Evolutionary conservation across 37 sponge, comb jelly and placozoan species (phyloP), one percentile per base, ranked within the genome.

Genomic region (Ianthella basta): DNA sequence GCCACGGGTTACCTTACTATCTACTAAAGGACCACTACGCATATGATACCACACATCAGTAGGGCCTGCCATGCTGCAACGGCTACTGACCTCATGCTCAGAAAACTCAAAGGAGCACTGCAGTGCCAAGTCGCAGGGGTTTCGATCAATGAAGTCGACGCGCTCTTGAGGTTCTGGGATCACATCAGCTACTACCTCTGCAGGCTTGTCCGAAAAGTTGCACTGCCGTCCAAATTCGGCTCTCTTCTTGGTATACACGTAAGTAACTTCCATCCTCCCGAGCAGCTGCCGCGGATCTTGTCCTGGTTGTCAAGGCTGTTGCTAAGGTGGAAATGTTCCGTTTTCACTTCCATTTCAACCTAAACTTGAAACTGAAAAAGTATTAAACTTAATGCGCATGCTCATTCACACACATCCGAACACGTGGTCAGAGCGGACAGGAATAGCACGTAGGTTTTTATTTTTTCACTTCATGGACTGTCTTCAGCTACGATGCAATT

Each of bases 221-320:
- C 96, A 91, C 69, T 99, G 99, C 15, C 97, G 90, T n/a, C 99
- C 99, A 87, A 99, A 99, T 60, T 96, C 97, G 18, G 82, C 66
- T 50, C 99, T 78, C 80, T 93, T 93, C 86, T 95, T 95, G 19
- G 99, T 97, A 85, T 99, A 99, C 33, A 99, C 99, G 70, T 97
- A 90, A 19, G 89, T 90, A 33, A 99, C 97, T 88, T 99, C 99
- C 99, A 99, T 99, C 25, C 50, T 44, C 50, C 8, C 8, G 50
- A 44, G 64, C 64, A 61, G 64, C 64, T 61, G 64, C 64, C 24
- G 64, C 64, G 24, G 13, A 61, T n/a, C n/a, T 57, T 57, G 24
- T 2, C 12, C 4, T 12, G 64, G 64, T 61, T 29, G 29, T 29
- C 13, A 61, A 27, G 27, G 64, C 64, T 12, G 64, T 61, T 61